Evolutionary conservation across 2,797 vertebrate species (phyloP), one percentile per base, ranked within the genome.

Genomic region (Gorsachius magnificus): DNA sequence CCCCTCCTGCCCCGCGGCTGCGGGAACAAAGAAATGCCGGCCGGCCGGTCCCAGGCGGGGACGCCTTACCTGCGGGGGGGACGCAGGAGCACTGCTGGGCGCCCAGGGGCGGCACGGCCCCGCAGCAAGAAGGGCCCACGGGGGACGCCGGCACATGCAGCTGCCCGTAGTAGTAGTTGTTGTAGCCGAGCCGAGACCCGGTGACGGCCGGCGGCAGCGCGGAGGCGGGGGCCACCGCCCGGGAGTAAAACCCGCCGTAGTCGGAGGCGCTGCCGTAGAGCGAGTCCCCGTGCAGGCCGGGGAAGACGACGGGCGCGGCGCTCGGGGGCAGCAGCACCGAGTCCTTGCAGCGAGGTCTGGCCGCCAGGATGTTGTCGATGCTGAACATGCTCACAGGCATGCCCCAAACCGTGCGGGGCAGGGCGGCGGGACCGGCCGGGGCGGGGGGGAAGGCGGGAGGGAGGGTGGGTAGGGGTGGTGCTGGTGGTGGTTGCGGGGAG

Each of bases 361-460:
- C 99, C 97, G 99, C 99, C 98, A 99, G 98, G 97, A 99, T 99
- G 96, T 99, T 99, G 98, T 99, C 99, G 97, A 99, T 99, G 98
- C 99, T 99, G 98, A 99, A 99, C 99, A 99, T 99, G 98, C 99
- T 99, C 96, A 99, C 99, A 97, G 99, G 99, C 99, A 99, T 99
- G 98, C 98, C 99, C 98, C 97, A 92, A 94, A 80, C 81, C 78
- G 95, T 86, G 97, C 90, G 91, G 90, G 92, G 91, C 89, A 87
- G 86, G 89, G 83, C 87, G 38, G 83, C 72, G 76, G 54, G 76
- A 86, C 51, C 79, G 88, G 89, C 91, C 71, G 88, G 46, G 38
- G 38, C 38, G 63, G 80, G 69, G 75, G 31, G 60, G 83, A 20
- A 46, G 48, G 48, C 6, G 24, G 24, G 74, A 28, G 65, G 36